Base-by-base conservation (phyloP, 1,140 invertebrate genomes). In the Zaprionus gabonicus region DNA sequence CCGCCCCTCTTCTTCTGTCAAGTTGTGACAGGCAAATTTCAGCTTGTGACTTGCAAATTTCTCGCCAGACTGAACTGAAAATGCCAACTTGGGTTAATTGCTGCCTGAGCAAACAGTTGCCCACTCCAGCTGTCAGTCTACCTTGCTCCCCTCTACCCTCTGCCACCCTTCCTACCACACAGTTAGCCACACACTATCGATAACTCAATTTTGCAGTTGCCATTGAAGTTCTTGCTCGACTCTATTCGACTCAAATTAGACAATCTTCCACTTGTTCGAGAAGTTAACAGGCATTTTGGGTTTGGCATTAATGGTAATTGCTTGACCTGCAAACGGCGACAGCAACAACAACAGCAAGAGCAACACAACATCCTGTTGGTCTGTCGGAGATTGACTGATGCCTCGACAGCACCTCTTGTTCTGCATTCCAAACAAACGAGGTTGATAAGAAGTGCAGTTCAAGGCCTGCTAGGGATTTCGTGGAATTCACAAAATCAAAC, bases 211-310 rank as follows among this genome's bases (percentile, higher is more conserved):
- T 80, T 44, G 49, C 46, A 53, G 12, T 15, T 3, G 68, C 71
- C 78, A 75, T 86, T 88, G 78, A 81, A 78, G 73, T 78, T 28
- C 38, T n/a, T 58, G 71, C 72, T 77, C 76, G 67, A 57, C 55
- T 87, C 82, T 86, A 82, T 80, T 80, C 62, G 57, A 65, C 87
- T 82, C 57, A 83, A 78, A 73, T 87, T 66, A 66, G n/a, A 80
- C 64, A 34, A 34, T 9, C 3, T 10, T 10, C 9, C 2, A 10
- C 31, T 34, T 34, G 23, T 23, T 23, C 23, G 23, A 23, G 23
- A 23, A 23, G 23, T 23, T 23, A 23, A 23, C 23, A 23, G 23
- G 23, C 23, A 23, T 23, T 2, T 23, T 23, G 1, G 23, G 23
- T 23, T 23, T 23, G 23, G 23, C 23, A 23, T 23, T 23, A 23